Conservation (phyloP, 2,797 vertebrate species). For the Sebastolobus alascanus region DNA sequence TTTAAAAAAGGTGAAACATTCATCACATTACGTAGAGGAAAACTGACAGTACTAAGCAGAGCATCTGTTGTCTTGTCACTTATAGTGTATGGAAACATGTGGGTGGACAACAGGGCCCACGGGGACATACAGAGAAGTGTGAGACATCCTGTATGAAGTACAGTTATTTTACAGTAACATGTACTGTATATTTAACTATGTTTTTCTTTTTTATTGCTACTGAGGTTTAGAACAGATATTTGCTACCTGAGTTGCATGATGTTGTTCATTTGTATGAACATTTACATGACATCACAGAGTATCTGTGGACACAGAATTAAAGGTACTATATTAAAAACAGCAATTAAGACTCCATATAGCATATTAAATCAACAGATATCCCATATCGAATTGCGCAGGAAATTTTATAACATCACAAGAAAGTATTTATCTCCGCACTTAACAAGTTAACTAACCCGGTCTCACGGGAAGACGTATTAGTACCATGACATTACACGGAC, state of each 20-base stretch:
- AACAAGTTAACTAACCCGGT: too few relatives aligned
- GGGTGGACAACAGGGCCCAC: neutral
- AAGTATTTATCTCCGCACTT: too few relatives aligned
- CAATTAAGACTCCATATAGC: neutral
- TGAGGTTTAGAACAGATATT: neutral
- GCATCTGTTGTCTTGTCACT: slow-evolving; percentile 22
- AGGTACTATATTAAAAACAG: neutral
- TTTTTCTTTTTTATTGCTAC: neutral
- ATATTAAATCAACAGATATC: neutral
- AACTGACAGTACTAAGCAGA: neutral
- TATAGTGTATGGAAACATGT: neutral
- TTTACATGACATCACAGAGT: neutral
- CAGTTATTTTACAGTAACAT: neutral
- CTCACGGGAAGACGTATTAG: too few relatives aligned
- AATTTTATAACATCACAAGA: neutral
- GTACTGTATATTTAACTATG: neutral
- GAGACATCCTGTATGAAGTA: neutral
- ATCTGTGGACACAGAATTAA: neutral
- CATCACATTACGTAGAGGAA: neutral
- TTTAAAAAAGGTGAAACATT: slow-evolving; percentile 26
- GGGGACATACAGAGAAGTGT: neutral
- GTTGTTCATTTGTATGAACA: neutral
- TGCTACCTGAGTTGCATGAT: neutral
- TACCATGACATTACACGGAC: too few relatives aligned
- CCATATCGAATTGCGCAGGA: neutral